These are phyloP conservation scores for Tretioscincus oriximinensis DNA, from an alignment of 2,113 vertebrate species.

Conservation along the genomic window DNA sequence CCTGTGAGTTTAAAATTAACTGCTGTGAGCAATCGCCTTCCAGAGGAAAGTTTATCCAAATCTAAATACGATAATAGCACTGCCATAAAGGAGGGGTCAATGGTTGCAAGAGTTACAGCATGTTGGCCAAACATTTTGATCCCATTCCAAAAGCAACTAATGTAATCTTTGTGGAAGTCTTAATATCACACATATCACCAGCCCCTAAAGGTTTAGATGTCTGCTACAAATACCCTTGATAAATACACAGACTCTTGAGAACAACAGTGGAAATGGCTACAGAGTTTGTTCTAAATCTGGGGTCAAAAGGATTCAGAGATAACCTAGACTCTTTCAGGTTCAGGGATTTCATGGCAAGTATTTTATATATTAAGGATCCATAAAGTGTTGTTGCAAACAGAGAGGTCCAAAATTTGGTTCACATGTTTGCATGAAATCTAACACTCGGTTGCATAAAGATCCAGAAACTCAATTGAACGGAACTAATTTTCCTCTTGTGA, in stretches of 20 bases:
- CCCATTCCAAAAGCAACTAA: conserved; percentile 83
- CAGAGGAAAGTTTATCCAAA: conserved; percentile 86
- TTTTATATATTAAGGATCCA: conserved; percentile 40
- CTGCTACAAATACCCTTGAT: conserved; percentile 73
- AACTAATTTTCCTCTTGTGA: no score
- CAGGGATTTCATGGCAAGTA: conserved; percentile 37
- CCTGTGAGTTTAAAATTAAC: conserved; percentile 73
- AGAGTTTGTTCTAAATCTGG: conserved; percentile 49
- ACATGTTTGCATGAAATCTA: no score
- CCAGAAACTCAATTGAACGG: no score
- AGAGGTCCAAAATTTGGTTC: no score
- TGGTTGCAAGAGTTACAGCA: conserved; percentile 58
- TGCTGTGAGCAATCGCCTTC: conserved; percentile 78
- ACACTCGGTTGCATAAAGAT: no score
- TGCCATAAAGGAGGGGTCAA: conserved; percentile 65
- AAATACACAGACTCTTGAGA: conserved; percentile 62
- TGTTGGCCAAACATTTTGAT: conserved; percentile 77
- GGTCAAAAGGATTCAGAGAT: conserved; percentile 47
- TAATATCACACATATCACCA: conserved; percentile 65
- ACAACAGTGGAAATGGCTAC: conserved; percentile 52
- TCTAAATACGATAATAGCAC: conserved; percentile 84
- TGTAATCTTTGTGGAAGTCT: conserved; percentile 76
- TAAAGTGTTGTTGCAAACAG: conserved; percentile 1
- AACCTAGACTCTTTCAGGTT: conserved; percentile 42
- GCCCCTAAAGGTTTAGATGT: conserved; percentile 73